These are phyloP conservation scores for Regulus satrapa DNA, from an alignment of 2,113 vertebrate genomes.

Conservation along the genomic window DNA sequence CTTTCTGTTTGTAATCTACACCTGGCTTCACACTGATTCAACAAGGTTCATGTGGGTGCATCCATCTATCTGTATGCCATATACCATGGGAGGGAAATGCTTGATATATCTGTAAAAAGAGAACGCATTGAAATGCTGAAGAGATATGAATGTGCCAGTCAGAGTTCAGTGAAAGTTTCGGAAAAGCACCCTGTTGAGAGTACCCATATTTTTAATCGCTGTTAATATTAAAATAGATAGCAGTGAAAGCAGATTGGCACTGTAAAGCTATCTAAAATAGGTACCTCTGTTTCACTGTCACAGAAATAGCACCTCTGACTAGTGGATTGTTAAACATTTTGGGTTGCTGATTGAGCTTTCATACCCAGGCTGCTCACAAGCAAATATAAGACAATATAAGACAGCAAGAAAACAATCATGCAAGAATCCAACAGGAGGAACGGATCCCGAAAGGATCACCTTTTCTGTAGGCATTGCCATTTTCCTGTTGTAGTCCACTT, in stretches of 20 bases:
- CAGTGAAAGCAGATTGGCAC: background rate
- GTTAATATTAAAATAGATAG: background rate
- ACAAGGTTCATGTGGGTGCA: background rate
- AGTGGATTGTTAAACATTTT: background rate
- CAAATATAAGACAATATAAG: background rate
- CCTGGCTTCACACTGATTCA: background rate
- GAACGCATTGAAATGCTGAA: background rate
- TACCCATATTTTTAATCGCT: background rate
- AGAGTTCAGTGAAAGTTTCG: background rate
- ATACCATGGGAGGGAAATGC: background rate
- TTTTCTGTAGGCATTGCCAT: background rate
- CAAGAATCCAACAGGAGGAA: background rate
- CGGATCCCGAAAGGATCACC: background rate
- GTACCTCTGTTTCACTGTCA: background rate
- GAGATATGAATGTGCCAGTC: background rate
- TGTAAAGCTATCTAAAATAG: background rate
- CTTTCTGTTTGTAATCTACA: background rate
- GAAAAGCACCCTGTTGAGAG: background rate
- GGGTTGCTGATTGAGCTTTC: background rate
- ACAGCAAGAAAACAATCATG: background rate
- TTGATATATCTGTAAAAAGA: background rate
- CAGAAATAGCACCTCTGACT: background rate
- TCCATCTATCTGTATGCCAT: fast-evolving
- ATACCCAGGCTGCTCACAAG: background rate
- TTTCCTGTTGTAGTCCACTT: background rate